Evolutionary conservation across 2,113 vertebrate genomes (phyloP).

Genomic region (Nycticryphes semicollaris): DNA sequence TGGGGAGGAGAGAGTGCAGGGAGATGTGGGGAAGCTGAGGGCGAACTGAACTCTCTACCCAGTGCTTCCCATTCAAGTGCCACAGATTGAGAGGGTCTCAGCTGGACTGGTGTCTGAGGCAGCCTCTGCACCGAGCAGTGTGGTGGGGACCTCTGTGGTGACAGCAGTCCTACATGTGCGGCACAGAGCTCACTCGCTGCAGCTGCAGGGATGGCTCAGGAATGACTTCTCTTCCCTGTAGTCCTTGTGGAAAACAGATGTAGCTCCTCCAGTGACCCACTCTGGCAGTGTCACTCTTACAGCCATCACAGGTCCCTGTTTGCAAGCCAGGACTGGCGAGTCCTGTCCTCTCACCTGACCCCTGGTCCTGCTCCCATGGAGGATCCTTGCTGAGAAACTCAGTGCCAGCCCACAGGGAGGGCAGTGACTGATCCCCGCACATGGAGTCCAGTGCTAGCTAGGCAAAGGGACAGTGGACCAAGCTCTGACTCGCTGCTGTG

Average conservation of each 20-base stretch:
- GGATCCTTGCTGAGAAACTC: neutral
- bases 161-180: neutral
- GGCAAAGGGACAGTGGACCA: neutral
- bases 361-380: neutral
- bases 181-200: neutral
- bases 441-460: neutral
- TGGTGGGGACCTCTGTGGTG: fast-evolving
- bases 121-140: neutral
- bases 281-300: neutral
- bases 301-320: neutral
- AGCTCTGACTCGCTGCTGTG: neutral
- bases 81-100: fast-evolving
- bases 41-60: neutral
- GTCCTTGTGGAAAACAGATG: neutral
- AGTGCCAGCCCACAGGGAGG: neutral
- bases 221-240: neutral
- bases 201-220: neutral
- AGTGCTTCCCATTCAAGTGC: neutral
- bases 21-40: neutral
- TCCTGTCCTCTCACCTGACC: neutral
- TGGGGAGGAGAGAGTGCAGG: neutral
- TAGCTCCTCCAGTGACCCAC: fast-evolving
- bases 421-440: neutral
- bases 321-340: neutral
- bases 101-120: neutral